phyloP scores from a whole-genome alignment of 2,888 invertebrate species.

The Herminia tarsipennalis region DNA sequence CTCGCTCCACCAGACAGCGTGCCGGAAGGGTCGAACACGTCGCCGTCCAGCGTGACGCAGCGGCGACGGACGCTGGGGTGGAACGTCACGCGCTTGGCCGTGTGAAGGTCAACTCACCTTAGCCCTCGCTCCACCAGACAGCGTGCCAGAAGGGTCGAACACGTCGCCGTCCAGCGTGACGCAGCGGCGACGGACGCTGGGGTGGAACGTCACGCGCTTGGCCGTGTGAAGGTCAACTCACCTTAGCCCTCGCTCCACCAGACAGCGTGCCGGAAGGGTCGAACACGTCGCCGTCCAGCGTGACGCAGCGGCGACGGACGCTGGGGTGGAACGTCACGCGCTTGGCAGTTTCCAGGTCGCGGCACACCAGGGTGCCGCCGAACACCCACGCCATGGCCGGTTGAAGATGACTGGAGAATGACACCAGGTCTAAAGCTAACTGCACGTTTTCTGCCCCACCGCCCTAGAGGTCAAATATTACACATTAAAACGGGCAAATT shows the following conservation, averaged over 20 bases:
- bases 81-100: constrained; percentile 93
- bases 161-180: constrained; percentile 97
- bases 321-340: constrained; percentile 91
- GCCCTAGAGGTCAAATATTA: constrained; percentile 50
- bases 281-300: constrained; percentile 96
- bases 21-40: constrained; percentile 96
- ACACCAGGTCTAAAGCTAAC: constrained; percentile 92
- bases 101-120: constrained; percentile 78
- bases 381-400: constrained; percentile 96
- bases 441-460: constrained; percentile 92
- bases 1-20: constrained; percentile 94
- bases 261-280: constrained; percentile 96
- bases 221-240: constrained; percentile 87
- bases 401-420: constrained; percentile 87
- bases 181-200: constrained; percentile 87
- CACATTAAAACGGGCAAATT: too few species aligned
- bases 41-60: constrained; percentile 96
- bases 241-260: constrained; percentile 91
- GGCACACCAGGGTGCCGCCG: constrained; percentile 94
- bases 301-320: constrained; percentile 90
- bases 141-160: constrained; percentile 95
- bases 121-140: constrained; percentile 93
- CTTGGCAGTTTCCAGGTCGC: constrained; percentile 92
- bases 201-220: constrained; percentile 92
- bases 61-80: constrained; percentile 88